Evolutionary conservation across 2,113 vertebrate genomes (phyloP), one percentile per base, ranked within the genome.

Genomic region (Calidris pugnax): DNA sequence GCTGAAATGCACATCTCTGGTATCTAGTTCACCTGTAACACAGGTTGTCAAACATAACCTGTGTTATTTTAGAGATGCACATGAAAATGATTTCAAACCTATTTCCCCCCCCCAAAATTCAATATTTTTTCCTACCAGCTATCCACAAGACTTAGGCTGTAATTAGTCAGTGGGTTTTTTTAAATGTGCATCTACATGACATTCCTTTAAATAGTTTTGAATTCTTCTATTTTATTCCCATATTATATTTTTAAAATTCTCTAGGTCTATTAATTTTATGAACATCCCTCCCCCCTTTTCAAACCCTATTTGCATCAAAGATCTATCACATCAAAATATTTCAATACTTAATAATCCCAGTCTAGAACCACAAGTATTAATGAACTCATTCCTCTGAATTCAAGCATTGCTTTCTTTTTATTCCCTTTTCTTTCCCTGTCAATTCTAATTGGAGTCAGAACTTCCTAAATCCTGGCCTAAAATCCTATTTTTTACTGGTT

Each of bases 81-180:
- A 37, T 68, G 67, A 59, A 85, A 80, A 81, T 63, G 0, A 4
- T 63, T 89, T 55, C 64, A 24, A 11, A 30, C 8, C 1, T 57
- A 18, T 48, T 87, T 64, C 6, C 0, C 1, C 0, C 1, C 8
- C 9, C 2, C 3, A 4, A 26, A 60, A 62, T 50, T 60, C 26
- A 35, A 4, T 62, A 3, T 18, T 81, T 55, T 12, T 68, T 91
- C 21, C 33, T 67, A 45, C 13, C 15, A 69, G 27, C 14, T 68
- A 23, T 10, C 7, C 26, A 45, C 14, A 69, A 69, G 24, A 45
- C 8, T 53, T 43, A 26, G 21, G 4, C 24, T 83, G n/a, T 86
- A 35, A 78, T 53, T 64, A 68, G 5, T 30, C 17, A 33, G 33
- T 67, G 12, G 1, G 2, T 30, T 72, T 76, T 8, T 71, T 93